Evolutionary conservation across 2,888 invertebrate genomes (phyloP), one percentile per base, ranked within the genome.

Genomic region (Pardosa pseudoannulata): DNA sequence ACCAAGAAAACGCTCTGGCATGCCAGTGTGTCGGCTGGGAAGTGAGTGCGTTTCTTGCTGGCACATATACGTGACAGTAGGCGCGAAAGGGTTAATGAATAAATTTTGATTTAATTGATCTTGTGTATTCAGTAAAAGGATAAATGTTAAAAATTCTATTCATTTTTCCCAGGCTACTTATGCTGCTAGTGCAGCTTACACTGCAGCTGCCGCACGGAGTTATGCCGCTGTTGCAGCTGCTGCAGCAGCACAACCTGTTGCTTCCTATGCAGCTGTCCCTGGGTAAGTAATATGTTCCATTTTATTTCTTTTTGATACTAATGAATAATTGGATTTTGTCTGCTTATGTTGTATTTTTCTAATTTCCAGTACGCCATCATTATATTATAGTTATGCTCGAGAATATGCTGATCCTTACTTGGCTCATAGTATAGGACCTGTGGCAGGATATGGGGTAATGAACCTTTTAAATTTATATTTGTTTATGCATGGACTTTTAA

Each of bases 381-480:
- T 88, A 39, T 88, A 88, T 46, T 88, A 85, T 92, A 96, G 96
- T 90, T 97, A 97, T 92, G 96, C 96, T 90, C 94, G 97, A 92
- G 97, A 97, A 87, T 91, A 90, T 91, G 95, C 96, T 90, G 98
- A 98, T 93, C 97, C 97, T 87, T 98, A 97, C 93, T 93, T 98
- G 91, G 97, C 93, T 89, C 98, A 98, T 93, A 95, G 97, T 91
- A 97, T 98, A 92, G 98, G 98, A 91, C 98, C 98, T 90, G 96
- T 98, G 91, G 96, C 98, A 90, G 97, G 98, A 91, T 98, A 98
- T 93, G 98, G 97, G 94, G 98, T 98, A 94, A 95, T 70, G 5
- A 9, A 36, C 36, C 5, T 36, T 36, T 36, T 36, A 36, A 7
- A 9, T 36, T 36, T 36, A 7, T 9, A 36, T 36, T 36, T 36